Evolutionary conservation across 2,797 vertebrate genomes (phyloP).

Genomic region (Ciconia nigra): DNA sequence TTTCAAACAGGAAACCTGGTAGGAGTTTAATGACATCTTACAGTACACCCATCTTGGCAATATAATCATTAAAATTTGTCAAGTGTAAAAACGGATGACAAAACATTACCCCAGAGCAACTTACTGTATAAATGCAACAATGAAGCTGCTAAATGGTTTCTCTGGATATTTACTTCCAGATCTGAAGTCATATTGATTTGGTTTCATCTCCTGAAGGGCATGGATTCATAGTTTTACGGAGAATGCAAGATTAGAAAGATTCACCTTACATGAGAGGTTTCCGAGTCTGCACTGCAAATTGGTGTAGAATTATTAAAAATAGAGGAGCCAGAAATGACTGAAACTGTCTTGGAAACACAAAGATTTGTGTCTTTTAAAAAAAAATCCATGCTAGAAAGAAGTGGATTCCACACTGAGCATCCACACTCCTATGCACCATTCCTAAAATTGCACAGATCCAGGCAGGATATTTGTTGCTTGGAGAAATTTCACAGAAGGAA

Average conservation of each 20-base stretch:
- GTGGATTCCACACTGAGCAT: neutral
- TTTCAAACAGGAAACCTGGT: conserved; percentile 32
- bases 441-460: neutral
- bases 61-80: conserved; percentile 59
- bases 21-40: conserved; percentile 51
- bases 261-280: neutral
- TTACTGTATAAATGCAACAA: conserved; percentile 24
- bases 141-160: conserved; percentile 22
- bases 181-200: conserved; percentile 18
- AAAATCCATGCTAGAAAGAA: neutral
- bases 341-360: neutral
- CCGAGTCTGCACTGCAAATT: neutral
- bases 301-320: neutral
- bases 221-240: neutral
- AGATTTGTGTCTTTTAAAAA: neutral
- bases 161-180: conserved; percentile 29
- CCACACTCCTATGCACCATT: neutral
- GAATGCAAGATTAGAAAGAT: neutral
- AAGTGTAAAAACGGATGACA: conserved; percentile 59
- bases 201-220: neutral
- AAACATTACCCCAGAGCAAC: conserved; percentile 52
- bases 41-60: conserved; percentile 18
- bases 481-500: neutral
- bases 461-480: neutral
- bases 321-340: neutral